Conservation (phyloP, 2,797 vertebrate species). For the Antrozous pallidus region DNA sequence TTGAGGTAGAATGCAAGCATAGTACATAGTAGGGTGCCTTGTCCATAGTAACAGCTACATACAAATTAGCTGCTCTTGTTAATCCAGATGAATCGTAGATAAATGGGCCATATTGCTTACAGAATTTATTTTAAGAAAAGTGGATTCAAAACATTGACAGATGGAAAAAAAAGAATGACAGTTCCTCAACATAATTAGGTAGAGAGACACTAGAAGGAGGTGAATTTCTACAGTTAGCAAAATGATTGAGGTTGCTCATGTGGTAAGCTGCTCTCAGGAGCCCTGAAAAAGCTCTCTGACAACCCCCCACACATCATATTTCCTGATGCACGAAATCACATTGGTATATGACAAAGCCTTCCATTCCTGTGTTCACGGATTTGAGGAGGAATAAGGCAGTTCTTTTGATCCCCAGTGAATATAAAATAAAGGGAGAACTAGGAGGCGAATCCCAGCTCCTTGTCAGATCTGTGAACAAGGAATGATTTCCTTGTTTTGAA, state of each 20-base stretch:
- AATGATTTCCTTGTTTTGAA: not conserved
- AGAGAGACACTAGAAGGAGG: not conserved
- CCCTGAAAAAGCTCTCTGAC: conserved; percentile 4
- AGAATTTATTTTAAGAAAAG: not conserved
- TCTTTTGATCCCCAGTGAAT: not conserved
- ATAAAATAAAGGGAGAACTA: not conserved
- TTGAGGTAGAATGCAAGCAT: not conserved
- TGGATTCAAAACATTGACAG: conserved; percentile 8
- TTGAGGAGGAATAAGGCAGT: not conserved
- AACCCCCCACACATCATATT: not conserved
- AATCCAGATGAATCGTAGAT: not conserved
- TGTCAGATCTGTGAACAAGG: not conserved
- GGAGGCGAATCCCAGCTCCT: not conserved
- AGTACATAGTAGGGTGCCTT: not conserved
- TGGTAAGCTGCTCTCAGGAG: conserved; percentile 2
- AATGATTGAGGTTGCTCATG: not conserved
- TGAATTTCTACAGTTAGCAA: not conserved
- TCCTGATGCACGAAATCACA: not conserved
- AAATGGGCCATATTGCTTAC: not conserved
- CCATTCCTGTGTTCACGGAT: not conserved
- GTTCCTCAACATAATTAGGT: not conserved
- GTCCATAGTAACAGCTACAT: not conserved
- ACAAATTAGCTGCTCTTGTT: not conserved
- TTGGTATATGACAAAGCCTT: not conserved
- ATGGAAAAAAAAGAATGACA: not conserved